Conservation (phyloP, 2,888 invertebrate species). For the Pristionchus maxplancki region DNA sequence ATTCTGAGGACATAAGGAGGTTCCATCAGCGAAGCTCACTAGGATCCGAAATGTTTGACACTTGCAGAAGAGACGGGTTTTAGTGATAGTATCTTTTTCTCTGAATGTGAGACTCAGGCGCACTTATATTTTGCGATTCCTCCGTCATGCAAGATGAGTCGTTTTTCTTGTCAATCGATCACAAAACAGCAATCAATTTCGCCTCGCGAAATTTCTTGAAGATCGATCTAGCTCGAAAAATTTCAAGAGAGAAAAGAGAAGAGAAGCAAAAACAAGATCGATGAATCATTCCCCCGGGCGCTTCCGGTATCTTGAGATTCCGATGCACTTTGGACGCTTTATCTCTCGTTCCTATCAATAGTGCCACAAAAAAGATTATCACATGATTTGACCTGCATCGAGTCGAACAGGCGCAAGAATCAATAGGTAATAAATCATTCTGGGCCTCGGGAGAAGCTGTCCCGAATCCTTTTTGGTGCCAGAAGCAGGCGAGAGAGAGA, state of each 20-base stretch:
- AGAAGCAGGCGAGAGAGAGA: background rate
- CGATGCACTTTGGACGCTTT: background rate
- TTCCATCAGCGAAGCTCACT: background rate
- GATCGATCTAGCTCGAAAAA: conserved; percentile 42
- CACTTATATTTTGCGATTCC: background rate
- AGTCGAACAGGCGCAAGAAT: background rate
- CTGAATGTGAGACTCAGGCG: background rate
- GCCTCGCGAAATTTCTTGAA: background rate
- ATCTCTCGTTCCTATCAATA: too few species aligned
- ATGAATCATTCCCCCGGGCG: conserved; percentile 24
- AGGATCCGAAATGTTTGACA: background rate
- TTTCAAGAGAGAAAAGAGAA: background rate
- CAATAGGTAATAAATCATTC: background rate
- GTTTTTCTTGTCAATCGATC: background rate
- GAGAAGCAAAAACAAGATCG: conserved; percentile 24
- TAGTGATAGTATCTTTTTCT: background rate
- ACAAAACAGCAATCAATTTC: conserved; percentile 1
- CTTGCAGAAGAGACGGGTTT: background rate
- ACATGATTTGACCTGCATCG: background rate
- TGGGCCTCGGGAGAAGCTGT: background rate
- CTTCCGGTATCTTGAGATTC: conserved; percentile 22
- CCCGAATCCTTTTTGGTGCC: background rate
- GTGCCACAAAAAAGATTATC: background rate
- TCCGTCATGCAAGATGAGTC: background rate
- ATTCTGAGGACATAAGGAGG: background rate